Percentiles rank a stretch among this genome's conserved stretches.
Conservation (phyloP, 2,888 invertebrate species). For the Mesoligia furuncula region DNA sequence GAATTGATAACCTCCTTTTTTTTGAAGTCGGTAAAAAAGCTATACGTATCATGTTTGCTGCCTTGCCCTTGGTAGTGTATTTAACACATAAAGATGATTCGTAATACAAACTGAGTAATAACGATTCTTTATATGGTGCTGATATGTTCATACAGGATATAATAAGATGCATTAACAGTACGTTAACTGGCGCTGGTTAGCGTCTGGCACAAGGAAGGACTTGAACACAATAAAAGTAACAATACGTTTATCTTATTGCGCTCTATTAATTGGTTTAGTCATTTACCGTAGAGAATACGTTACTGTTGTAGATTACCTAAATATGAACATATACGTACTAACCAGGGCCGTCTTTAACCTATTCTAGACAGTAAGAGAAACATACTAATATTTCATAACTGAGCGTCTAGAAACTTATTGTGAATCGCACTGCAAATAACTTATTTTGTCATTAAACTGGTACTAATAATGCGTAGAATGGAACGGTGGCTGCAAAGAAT, state of each 20-base stretch:
- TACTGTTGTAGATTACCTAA: not conserved
- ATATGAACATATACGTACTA: not conserved
- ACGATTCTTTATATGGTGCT: conserved; percentile 85
- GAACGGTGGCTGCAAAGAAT: no score
- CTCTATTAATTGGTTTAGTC: conserved; percentile 20
- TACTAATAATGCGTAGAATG: no score
- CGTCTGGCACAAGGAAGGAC: conserved; percentile 72
- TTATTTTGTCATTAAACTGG: no score
- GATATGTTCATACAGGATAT: conserved; percentile 80
- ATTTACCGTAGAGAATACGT: not conserved
- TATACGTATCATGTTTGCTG: not conserved
- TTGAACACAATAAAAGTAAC: conserved; percentile 53
- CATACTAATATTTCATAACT: no score
- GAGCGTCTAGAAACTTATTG: no score
- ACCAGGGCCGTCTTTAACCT: no score
- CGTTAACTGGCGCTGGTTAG: conserved; percentile 74
- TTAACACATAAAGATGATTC: conserved; percentile 83
- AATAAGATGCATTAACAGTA: conserved; percentile 80
- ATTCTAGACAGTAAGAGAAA: no score
- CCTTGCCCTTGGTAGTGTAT: conserved; percentile 83
- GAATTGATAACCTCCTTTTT: no score
- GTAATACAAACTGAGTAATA: conserved; percentile 82
- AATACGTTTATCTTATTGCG: conserved; percentile 22
- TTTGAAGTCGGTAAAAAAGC: no score
- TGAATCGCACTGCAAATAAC: no score